Conservation (phyloP, 2,888 invertebrate species). For the Tetranychus piercei region DNA sequence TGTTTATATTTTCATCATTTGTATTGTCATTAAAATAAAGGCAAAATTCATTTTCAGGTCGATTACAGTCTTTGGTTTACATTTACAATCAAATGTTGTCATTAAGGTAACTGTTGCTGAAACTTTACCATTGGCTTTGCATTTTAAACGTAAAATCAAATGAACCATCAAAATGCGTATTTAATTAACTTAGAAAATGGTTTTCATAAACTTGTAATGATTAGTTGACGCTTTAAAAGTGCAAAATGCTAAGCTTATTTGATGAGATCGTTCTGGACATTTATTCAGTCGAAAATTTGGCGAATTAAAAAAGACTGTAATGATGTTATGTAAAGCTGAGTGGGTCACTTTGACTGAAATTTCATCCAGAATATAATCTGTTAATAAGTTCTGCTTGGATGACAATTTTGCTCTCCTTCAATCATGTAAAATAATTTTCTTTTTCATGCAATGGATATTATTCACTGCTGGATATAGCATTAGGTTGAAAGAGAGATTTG, state of each 20-base stretch:
- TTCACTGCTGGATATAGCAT: too few species aligned
- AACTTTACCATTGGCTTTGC: background rate
- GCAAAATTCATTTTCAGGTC: background rate
- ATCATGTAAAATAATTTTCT: too few species aligned
- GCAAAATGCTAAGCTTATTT: background rate
- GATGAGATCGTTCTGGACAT: background rate
- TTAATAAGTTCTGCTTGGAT: background rate
- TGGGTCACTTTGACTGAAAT: too few species aligned
- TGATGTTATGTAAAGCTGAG: too few species aligned
- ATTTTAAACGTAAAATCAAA: background rate
- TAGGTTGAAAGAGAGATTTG: too few species aligned
- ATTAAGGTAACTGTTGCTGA: background rate
- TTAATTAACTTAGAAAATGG: too few species aligned
- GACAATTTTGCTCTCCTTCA: background rate
- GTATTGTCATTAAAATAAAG: background rate
- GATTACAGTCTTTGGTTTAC: background rate
- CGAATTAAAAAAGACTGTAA: too few species aligned
- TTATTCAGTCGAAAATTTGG: background rate
- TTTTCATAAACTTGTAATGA: too few species aligned
- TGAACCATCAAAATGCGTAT: too few species aligned
- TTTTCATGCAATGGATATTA: too few species aligned
- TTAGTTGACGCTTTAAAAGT: background rate
- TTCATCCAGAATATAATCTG: background rate
- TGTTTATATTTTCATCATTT: background rate
- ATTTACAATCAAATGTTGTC: background rate